Evolutionary conservation across 2,113 vertebrate species (phyloP), one percentile per base, ranked within the genome.

Genomic region (Oryzias curvinotus): DNA sequence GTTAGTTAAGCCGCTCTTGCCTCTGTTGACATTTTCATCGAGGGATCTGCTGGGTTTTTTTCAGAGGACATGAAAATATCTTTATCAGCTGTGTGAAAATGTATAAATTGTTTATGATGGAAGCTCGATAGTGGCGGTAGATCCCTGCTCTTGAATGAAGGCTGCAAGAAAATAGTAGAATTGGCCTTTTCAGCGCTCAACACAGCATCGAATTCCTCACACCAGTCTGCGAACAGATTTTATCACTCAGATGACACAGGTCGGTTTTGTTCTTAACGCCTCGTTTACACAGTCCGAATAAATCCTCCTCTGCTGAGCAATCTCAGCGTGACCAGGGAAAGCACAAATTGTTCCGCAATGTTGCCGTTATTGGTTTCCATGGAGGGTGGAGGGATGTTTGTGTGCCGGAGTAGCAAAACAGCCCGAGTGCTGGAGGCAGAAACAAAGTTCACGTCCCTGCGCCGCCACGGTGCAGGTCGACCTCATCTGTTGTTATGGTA

Each of bases 401-500:
- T 26, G 68, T 72, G 72, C 64, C 18, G 3, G 53, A 72, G 53
- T 57, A 63, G 68, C 63, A 72, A 57, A 23, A 57, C 73, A 80
- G 71, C 61, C 57, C 54, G 51, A 73, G 69, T 28, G 79, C 85
- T 83, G 51, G 50, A 79, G 85, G 81, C 83, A 58, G 60, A 79
- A 57, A 81, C 73, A 81, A 85, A 84, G 87, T 88, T 88, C 85
- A 87, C 68, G 62, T 86, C 80, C 81, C 77, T 18, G 54, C 5
- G 73, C 82, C 75, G 73, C 73, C 74, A 65, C 18, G 57, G 65
- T 69, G 56, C 77, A 69, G 80, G 83, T 84, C 46, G 54, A 79
- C 64, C 84, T 85, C 78, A 75, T 77, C 75, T 18, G 89, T 90
- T 89, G 89, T 87, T 85, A 89, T 89, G 87, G 89, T 73, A 84